Evolutionary conservation across 2,113 vertebrate species (phyloP).

Genomic region (Morone chrysops): DNA sequence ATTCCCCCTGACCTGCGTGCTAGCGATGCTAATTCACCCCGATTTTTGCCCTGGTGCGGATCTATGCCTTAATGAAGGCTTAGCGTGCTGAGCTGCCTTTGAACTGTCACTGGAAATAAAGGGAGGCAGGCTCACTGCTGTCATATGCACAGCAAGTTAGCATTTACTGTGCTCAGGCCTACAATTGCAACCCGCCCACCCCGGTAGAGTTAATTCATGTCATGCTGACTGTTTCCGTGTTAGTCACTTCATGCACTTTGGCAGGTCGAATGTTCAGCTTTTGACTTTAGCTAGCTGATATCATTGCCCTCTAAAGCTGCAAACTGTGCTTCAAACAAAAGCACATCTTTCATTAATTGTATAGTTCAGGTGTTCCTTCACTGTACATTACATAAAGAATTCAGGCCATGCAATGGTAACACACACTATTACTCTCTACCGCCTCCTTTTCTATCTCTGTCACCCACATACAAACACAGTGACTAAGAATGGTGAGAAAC

Average conservation of each 20-base stretch:
- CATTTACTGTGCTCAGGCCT: constrained; percentile 51
- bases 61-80: constrained; percentile 76
- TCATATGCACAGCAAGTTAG: constrained; percentile 53
- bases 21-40: constrained; percentile 62
- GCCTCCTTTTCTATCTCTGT: background rate
- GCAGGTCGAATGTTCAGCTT: constrained; percentile 1
- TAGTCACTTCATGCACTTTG: constrained; percentile 15
- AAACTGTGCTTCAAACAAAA: constrained; percentile 7
- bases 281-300: background rate
- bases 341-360: background rate
- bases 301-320: constrained; percentile 11
- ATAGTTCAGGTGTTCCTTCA: background rate
- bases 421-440: background rate
- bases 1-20: constrained; percentile 32
- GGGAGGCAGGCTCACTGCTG: constrained; percentile 46
- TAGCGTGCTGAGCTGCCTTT: constrained; percentile 72
- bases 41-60: constrained; percentile 66
- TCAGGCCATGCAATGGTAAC: background rate
- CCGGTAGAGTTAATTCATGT: constrained; percentile 55
- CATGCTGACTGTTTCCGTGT: constrained; percentile 20
- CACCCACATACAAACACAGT: background rate
- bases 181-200: constrained; percentile 47
- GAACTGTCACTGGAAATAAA: constrained; percentile 80
- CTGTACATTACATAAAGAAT: background rate
- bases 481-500: constrained; percentile 13